Conservation (phyloP, 1,140 invertebrate species). For the Odontomachus brunneus region DNA sequence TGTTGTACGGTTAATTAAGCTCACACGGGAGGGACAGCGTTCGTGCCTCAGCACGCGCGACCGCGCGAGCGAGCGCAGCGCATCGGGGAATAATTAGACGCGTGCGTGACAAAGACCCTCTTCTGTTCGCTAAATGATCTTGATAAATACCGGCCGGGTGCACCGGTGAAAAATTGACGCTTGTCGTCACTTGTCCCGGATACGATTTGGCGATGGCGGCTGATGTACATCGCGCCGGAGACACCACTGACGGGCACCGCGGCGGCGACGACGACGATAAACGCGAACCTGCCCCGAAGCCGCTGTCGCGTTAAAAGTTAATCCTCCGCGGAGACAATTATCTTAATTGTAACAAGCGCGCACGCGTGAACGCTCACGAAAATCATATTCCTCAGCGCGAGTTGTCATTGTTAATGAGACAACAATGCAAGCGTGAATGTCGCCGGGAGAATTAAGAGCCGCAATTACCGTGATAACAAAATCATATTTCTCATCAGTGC, state of each 20-base stretch:
- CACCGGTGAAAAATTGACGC: conserved; percentile 46
- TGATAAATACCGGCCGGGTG: conserved; percentile 45
- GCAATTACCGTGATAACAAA: conserved; percentile 51
- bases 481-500: conserved; percentile 49
- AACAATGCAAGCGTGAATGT: conserved; percentile 17
- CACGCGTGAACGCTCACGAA: conserved; percentile 9
- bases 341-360: background rate
- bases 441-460: conserved; percentile 37
- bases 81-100: conserved; percentile 53
- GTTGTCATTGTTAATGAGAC: conserved; percentile 43
- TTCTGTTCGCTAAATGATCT: conserved; percentile 52
- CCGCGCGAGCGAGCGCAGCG: too few species aligned
- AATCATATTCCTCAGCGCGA: conserved; percentile 36
- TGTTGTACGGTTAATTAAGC: conserved; percentile 49
- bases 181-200: conserved; percentile 46
- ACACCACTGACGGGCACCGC: too few species aligned
- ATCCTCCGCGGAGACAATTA: conserved; percentile 33
- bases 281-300: background rate
- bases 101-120: conserved; percentile 54
- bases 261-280: conserved; percentile 21
- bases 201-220: conserved; percentile 9
- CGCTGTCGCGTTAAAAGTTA: conserved; percentile 26
- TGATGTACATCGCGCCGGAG: background rate
- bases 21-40: conserved; percentile 22
- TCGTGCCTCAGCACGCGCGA: background rate